Evolutionary conservation across 2,113 vertebrate species (phyloP), one percentile per base, ranked within the genome.

Genomic region (Andinoacara biseriatus): DNA sequence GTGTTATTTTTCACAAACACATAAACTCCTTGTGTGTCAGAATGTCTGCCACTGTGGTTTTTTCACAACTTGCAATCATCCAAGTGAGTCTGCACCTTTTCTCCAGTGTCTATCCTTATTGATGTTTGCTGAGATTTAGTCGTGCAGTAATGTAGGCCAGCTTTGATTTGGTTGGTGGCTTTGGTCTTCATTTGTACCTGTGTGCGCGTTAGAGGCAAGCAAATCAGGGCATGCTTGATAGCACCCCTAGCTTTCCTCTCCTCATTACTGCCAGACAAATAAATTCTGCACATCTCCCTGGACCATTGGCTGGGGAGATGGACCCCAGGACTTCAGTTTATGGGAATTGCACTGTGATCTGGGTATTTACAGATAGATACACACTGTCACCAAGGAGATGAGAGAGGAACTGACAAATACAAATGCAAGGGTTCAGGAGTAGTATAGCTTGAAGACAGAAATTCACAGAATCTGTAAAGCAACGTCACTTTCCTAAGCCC

Each of bases 211-310:
- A 29, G 67, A 67, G 54, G 18, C 54, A 49, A 80, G 61, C 10
- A n/a, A 80, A 81, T 84, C 43, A 46, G 65, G 86, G 40, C 77
- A 82, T 33, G 69, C 58, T 82, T 88, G 82, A 82, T 40, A 87
- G 58, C 74, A 81, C 80, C 75, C 29, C 9, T 2, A 52, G 75
- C 84, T 78, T 86, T 59, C 78, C 11, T 85, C 63, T 85, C 7
- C 90, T 88, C 84, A 91, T 91, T 91, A 91, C 75, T 59, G 80
- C 75, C 82, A 80, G 78, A 86, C 89, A 88, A 86, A 87, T 69
- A 58, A 80, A 78, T 77, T 26, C 74, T 54, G 58, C 58, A 82
- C 76, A 79, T 82, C 40, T 76, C 72, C 43, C 60, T 65, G 76
- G 56, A 85, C 81, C 56, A 13, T 1, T 69, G 78, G 72, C 76